Evolutionary conservation across 2,888 invertebrate species (phyloP).

Genomic region (Caenorhabditis japonica): DNA sequence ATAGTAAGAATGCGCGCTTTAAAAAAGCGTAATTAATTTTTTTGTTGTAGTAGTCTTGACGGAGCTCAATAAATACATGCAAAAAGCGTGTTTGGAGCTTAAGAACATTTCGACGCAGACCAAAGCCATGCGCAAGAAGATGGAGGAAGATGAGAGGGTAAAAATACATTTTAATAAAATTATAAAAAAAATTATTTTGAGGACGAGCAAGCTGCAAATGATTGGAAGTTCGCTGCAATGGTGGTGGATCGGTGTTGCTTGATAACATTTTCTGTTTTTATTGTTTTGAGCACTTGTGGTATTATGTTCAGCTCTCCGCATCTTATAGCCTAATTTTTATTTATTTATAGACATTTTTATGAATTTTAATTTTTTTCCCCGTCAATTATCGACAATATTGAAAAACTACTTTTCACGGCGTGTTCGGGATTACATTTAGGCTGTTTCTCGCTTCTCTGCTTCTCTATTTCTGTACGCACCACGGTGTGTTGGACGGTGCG

Average conservation of each 20-base stretch:
- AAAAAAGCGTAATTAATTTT: background rate
- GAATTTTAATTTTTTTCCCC: too few species aligned
- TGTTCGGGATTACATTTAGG: too few species aligned
- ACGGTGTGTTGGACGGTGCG: too few species aligned
- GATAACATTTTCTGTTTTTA: conserved; percentile 71
- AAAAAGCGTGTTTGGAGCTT: conserved; percentile 68
- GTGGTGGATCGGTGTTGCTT: conserved; percentile 73
- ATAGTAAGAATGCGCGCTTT: too few species aligned
- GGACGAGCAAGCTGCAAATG: conserved; percentile 74
- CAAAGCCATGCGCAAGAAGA: conserved; percentile 62
- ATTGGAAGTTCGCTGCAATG: conserved; percentile 76
- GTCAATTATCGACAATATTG: too few species aligned
- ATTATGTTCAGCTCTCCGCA: conserved; percentile 73
- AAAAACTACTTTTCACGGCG: too few species aligned
- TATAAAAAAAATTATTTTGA: conserved; percentile 19
- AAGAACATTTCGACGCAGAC: conserved; percentile 65
- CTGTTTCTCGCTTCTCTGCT: too few species aligned
- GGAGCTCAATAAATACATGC: conserved; percentile 63
- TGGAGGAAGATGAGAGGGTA: conserved; percentile 70
- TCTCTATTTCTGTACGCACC: too few species aligned
- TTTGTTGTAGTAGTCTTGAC: conserved; percentile 31
- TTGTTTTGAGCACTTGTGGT: conserved; percentile 71
- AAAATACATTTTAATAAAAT: background rate
- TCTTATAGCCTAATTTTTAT: conserved; percentile 57
- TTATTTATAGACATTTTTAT: too few species aligned